Percentiles rank a stretch among this genome's conserved stretches.
Conservation (phyloP, 2,113 vertebrate species). For the Pachyramphus minor region DNA sequence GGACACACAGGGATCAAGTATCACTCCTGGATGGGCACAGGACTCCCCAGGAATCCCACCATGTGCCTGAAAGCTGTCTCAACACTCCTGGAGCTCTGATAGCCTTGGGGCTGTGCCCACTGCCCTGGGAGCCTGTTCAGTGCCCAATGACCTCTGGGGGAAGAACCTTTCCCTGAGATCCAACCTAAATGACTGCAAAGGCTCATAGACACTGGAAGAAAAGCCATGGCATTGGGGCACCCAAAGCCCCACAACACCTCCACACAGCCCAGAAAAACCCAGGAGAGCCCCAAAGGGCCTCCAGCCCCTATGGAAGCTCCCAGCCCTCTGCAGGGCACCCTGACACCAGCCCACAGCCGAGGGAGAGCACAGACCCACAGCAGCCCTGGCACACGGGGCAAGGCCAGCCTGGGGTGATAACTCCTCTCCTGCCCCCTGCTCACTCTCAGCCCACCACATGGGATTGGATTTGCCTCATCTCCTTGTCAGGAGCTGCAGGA, state of each 20-base stretch:
- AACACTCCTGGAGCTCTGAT: not conserved
- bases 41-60: not conserved
- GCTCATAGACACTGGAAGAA: not conserved
- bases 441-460: not conserved
- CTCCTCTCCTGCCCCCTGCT: not conserved
- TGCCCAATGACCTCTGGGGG: not conserved
- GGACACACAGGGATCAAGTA: not conserved
- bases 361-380: not conserved
- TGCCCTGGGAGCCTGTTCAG: not conserved
- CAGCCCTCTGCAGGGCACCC: not conserved
- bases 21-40: not conserved
- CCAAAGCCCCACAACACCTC: rapidly evolving
- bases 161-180: not conserved
- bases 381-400: rapidly evolving
- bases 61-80: not conserved
- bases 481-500: conserved; percentile 5
- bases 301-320: not conserved
- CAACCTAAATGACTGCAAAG: not conserved
- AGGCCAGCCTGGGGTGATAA: not conserved
- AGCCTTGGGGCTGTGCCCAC: not conserved
- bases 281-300: not conserved
- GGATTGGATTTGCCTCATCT: not conserved
- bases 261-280: not conserved
- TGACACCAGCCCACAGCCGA: not conserved
- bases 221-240: not conserved